These are phyloP conservation scores for Drosophila parabipectinata DNA, from an alignment of 1,140 invertebrate genomes.

Conservation along the genomic window DNA sequence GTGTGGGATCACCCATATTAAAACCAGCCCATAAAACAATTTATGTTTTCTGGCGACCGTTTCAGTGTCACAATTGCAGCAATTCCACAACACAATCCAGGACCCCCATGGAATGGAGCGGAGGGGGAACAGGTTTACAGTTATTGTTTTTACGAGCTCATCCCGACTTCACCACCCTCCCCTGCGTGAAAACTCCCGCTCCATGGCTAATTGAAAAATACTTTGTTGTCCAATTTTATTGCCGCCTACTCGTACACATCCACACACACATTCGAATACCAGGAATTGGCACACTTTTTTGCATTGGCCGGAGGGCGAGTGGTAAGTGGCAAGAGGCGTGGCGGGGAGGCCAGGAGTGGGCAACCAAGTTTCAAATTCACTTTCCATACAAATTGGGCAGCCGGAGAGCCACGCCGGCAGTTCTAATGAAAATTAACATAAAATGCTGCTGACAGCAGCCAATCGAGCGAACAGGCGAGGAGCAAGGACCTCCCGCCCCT, in stretches of 20 bases:
- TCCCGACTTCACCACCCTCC: conserved; percentile 20
- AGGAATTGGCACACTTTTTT: conserved; percentile 69
- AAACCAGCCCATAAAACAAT: conserved; percentile 65
- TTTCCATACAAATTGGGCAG: conserved; percentile 79
- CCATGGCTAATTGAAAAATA: conserved; percentile 78
- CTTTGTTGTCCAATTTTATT: conserved; percentile 78
- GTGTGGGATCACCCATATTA: not conserved
- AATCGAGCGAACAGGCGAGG: conserved; percentile 65
- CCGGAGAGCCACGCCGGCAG: conserved; percentile 60
- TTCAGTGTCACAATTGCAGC: conserved; percentile 61
- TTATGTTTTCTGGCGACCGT: conserved; percentile 61
- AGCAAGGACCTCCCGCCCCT: not conserved
- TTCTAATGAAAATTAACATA: conserved; percentile 83
- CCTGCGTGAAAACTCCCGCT: conserved; percentile 10
- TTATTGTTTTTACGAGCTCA: conserved; percentile 77
- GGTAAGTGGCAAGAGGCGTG: not conserved
- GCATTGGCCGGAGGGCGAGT: conserved; percentile 9
- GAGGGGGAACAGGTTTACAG: conserved; percentile 49
- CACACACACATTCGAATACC: not conserved
- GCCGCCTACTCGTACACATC: conserved; percentile 21
- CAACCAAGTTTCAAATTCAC: conserved; percentile 74
- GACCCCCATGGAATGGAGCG: conserved; percentile 8
- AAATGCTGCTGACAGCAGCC: conserved; percentile 81
- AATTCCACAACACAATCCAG: conserved; percentile 62
- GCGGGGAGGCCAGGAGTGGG: conserved; percentile 14